Evolutionary conservation across 2,888 invertebrate genomes (phyloP).

Genomic region (Branchellion lobata): DNA sequence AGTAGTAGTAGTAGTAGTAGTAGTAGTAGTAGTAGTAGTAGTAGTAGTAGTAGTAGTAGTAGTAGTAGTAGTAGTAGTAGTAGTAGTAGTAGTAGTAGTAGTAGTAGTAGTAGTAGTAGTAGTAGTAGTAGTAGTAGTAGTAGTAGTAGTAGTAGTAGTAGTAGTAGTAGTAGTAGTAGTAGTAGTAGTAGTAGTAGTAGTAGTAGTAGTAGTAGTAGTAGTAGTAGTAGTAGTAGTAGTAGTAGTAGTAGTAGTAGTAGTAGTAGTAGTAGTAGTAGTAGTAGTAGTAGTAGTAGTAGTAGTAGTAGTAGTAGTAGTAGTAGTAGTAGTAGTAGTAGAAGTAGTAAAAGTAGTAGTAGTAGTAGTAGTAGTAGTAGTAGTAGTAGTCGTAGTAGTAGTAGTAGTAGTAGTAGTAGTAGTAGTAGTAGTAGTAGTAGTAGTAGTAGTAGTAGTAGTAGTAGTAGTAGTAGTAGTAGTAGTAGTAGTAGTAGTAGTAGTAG

Average conservation of each 20-base stretch:
- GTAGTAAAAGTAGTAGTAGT: conserved; percentile 24
- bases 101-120: conserved; percentile 29
- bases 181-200: conserved; percentile 10
- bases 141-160: conserved; percentile 29
- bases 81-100: conserved; percentile 4
- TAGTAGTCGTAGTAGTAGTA: conserved; percentile 27
- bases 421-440: conserved; percentile 26
- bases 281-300: conserved; percentile 29
- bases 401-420: conserved; percentile 28
- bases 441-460: conserved; percentile 38
- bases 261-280: conserved; percentile 29
- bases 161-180: conserved; percentile 27
- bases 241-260: conserved; percentile 29
- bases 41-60: too few relatives aligned
- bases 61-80: too few relatives aligned
- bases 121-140: conserved; percentile 29
- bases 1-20: background rate
- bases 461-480: conserved; percentile 30
- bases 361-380: too few relatives aligned
- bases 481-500: conserved; percentile 28
- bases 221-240: conserved; percentile 29
- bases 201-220: conserved; percentile 25
- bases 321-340: conserved; percentile 26
- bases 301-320: conserved; percentile 26
- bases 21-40: background rate